Percentiles rank a stretch among this genome's conserved stretches.
phyloP scores from a whole-genome alignment of 2,113 vertebrate species.

The Spea multiplicata region DNA sequence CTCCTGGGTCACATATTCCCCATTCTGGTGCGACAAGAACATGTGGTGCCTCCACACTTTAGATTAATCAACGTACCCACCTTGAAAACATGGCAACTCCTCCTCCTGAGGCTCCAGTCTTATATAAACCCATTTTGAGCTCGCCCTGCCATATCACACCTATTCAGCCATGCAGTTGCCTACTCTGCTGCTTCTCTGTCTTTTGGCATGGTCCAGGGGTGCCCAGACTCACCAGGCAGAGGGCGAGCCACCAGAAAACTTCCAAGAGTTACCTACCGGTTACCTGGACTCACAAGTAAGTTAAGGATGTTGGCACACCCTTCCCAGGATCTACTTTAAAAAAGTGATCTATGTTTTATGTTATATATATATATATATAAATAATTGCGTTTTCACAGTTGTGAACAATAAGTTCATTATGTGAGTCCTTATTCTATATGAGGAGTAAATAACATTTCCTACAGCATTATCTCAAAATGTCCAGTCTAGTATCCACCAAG shows the following conservation, averaged over 20 bases:
- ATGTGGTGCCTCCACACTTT: constrained; percentile 14
- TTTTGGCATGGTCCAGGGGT: constrained; percentile 48
- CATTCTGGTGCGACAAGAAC: constrained; percentile 2
- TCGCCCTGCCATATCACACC: constrained; percentile 1
- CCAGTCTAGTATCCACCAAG: too few relatives aligned
- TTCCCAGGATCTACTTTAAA: too few relatives aligned
- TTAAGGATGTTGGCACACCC: neutral
- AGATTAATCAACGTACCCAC: constrained; percentile 32
- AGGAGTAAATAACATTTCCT: too few relatives aligned
- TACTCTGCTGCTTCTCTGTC: constrained; percentile 60
- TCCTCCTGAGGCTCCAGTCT: neutral
- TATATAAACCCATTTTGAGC: constrained; percentile 16
- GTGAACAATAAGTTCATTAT: too few relatives aligned
- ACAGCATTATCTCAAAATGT: too few relatives aligned
- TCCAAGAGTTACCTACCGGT: constrained; percentile 24
- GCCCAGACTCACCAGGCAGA: constrained; percentile 14
- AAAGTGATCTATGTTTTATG: too few relatives aligned
- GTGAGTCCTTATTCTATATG: too few relatives aligned
- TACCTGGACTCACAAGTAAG: constrained; percentile 33
- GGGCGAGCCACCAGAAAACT: constrained; percentile 18
- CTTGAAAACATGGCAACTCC: neutral
- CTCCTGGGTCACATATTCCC: neutral
- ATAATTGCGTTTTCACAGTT: too few relatives aligned
- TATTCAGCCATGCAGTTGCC: constrained; percentile 49
- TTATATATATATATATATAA: too few relatives aligned